Conservation (phyloP, 1,140 invertebrate genomes). For the Drosophila arawakana region DNA sequence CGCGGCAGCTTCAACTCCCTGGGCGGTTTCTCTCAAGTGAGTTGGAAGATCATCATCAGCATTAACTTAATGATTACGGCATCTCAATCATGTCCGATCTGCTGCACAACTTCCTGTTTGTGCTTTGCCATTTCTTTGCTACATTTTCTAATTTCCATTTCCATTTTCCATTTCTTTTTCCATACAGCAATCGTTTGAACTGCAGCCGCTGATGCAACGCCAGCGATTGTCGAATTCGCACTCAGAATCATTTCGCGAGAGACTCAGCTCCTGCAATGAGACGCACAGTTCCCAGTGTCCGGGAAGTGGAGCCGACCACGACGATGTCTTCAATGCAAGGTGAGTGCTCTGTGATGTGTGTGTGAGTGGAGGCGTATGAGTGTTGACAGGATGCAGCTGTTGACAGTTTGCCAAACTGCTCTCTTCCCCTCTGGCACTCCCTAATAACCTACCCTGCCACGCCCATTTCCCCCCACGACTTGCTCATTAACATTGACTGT, state of each 20-base stretch:
- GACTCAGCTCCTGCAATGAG: conserved; percentile 79
- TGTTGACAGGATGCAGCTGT: conserved; percentile 79
- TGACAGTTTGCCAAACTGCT: conserved; percentile 71
- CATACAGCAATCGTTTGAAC: conserved; percentile 77
- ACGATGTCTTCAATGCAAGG: conserved; percentile 81
- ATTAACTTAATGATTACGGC: neutral
- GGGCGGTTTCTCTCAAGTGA: conserved; percentile 78
- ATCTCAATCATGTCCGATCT: conserved; percentile 62
- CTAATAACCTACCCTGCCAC: neutral
- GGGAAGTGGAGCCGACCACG: conserved; percentile 57
- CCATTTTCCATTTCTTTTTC: conserved; percentile 16
- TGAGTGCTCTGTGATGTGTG: conserved; percentile 50
- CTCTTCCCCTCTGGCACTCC: neutral
- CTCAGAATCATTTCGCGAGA: conserved; percentile 79
- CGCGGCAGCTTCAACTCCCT: conserved; percentile 81
- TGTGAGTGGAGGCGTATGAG: neutral
- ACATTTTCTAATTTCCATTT: conserved; percentile 28
- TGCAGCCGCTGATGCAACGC: conserved; percentile 77
- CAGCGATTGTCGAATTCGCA: conserved; percentile 79
- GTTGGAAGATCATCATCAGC: conserved; percentile 33
- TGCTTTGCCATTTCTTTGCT: conserved; percentile 13
- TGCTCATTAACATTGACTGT: conserved; percentile 45
- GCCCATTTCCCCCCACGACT: neutral
- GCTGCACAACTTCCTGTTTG: conserved; percentile 62
- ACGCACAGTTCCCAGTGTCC: conserved; percentile 74